These are phyloP conservation scores for Harpalus rufipes DNA, from an alignment of 2,888 invertebrate genomes.

Conservation along the genomic window DNA sequence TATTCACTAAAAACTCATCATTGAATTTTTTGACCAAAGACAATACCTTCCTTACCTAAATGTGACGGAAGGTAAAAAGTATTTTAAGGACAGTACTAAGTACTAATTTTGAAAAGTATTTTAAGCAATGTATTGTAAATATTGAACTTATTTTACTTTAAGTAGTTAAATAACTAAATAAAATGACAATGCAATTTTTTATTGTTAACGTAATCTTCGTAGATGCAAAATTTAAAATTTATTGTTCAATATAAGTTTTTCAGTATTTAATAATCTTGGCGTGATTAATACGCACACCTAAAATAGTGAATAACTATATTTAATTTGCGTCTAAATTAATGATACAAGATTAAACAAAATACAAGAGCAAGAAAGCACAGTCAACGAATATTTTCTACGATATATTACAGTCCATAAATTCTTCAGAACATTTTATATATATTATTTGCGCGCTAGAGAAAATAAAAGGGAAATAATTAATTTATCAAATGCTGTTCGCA, in stretches of 20 bases:
- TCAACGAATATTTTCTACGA: slow-evolving; percentile 38
- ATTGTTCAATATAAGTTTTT: too few species aligned
- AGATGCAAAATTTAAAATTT: background rate
- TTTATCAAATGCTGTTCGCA: slow-evolving; percentile 53
- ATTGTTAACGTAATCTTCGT: too few species aligned
- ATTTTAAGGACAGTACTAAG: too few species aligned
- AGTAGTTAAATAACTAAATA: too few species aligned
- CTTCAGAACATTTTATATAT: slow-evolving; percentile 35
- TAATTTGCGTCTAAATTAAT: slow-evolving; percentile 13
- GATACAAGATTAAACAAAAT: slow-evolving; percentile 8
- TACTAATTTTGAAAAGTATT: too few species aligned
- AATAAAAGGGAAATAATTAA: slow-evolving; percentile 62
- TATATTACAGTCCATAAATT: slow-evolving; percentile 49
- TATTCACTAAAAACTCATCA: too few species aligned
- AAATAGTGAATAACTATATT: background rate
- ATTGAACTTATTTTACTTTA: too few species aligned
- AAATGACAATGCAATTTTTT: too few species aligned
- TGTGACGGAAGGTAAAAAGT: too few species aligned
- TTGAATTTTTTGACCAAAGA: too few species aligned
- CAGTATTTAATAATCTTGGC: background rate
- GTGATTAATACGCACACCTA: background rate
- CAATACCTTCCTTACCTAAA: too few species aligned
- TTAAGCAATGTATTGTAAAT: too few species aligned
- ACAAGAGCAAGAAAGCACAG: slow-evolving; percentile 12
- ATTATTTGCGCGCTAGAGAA: slow-evolving; percentile 25